Percentiles rank a stretch among this genome's conserved stretches.
Conservation (phyloP, 1,140 invertebrate species). For the Eumaeus atala region DNA sequence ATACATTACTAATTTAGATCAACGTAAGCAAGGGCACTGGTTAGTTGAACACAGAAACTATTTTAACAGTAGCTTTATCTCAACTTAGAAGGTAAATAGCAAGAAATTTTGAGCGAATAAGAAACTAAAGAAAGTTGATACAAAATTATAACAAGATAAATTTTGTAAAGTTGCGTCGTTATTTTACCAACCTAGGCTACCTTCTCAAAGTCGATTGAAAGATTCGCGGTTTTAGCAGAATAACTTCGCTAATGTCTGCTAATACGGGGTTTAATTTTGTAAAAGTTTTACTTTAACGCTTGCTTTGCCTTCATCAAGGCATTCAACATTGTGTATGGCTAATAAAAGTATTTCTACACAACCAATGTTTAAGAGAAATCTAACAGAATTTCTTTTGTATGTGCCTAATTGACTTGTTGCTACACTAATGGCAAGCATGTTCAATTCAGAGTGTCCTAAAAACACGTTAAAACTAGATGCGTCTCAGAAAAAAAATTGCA, state of each 20-base stretch:
- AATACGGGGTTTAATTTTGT: constrained; percentile 33
- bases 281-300: constrained; percentile 28
- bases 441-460: too few species aligned
- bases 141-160: constrained; percentile 15
- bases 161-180: constrained; percentile 16
- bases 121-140: neutral
- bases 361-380: too few species aligned
- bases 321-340: neutral
- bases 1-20: too few species aligned
- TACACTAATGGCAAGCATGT: too few species aligned
- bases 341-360: neutral
- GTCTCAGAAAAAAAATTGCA: too few species aligned
- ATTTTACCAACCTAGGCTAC: constrained; percentile 14
- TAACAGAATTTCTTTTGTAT: too few species aligned
- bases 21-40: too few species aligned
- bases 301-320: constrained; percentile 14
- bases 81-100: neutral
- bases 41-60: too few species aligned
- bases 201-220: constrained; percentile 33
- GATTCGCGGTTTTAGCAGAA: constrained; percentile 31
- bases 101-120: neutral
- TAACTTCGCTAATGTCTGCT: constrained; percentile 35
- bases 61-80: too few species aligned
- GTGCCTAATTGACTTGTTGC: too few species aligned
- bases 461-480: too few species aligned